phyloP scores from a whole-genome alignment of 2,888 invertebrate species.

The Timandra comae region DNA sequence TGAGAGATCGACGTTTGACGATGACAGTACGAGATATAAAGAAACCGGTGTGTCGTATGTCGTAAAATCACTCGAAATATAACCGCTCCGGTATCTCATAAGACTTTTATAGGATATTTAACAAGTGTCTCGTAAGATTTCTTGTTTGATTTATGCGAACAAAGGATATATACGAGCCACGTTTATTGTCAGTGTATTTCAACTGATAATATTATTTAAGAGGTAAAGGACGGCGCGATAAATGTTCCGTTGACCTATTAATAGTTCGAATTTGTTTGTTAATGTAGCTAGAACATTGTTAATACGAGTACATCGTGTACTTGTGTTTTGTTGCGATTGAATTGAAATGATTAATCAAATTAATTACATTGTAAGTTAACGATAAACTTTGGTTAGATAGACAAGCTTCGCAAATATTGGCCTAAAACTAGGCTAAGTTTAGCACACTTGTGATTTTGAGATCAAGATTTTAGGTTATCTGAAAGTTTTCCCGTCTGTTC shows the following conservation, averaged over 20 bases:
- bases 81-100: slow-evolving; percentile 6
- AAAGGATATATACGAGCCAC: slow-evolving; percentile 56
- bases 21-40: background rate
- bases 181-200: slow-evolving; percentile 65
- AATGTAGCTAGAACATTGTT: too few species aligned
- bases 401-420: too few species aligned
- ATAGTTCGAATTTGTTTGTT: too few species aligned
- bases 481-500: too few species aligned
- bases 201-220: slow-evolving; percentile 60
- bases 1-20: background rate
- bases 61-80: background rate
- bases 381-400: too few species aligned
- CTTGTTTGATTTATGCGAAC: slow-evolving; percentile 62
- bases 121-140: slow-evolving; percentile 60
- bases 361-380: too few species aligned
- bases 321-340: too few species aligned
- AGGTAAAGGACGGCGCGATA: slow-evolving; percentile 33
- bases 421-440: too few species aligned
- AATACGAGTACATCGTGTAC: too few species aligned
- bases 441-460: too few species aligned
- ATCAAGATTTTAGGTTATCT: too few species aligned
- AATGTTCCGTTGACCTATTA: slow-evolving; percentile 6
- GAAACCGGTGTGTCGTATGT: background rate
- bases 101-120: slow-evolving; percentile 70
- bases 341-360: too few species aligned